phyloP scores from a whole-genome alignment of 2,113 vertebrate genomes.

The Paradisaea rubra region DNA sequence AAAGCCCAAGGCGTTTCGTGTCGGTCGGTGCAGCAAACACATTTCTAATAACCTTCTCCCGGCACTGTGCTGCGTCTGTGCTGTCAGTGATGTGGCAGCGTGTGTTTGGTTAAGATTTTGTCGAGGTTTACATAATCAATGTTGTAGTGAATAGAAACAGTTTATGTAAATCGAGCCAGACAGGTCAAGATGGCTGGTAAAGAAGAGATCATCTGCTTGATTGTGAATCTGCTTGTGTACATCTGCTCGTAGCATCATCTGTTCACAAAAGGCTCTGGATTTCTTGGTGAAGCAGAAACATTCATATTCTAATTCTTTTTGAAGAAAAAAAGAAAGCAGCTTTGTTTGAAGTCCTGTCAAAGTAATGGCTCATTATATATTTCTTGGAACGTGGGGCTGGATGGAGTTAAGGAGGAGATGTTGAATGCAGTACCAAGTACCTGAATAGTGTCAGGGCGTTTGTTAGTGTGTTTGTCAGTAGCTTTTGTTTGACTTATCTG shows the following conservation, averaged over 20 bases:
- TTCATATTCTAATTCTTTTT: neutral
- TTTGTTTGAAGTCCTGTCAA: neutral
- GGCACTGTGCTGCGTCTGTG: accelerated
- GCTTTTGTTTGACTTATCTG: neutral
- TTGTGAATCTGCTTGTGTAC: conserved; percentile 14
- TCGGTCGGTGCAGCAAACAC: neutral
- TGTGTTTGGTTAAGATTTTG: conserved; percentile 1
- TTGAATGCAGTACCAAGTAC: neutral
- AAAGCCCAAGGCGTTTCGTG: neutral
- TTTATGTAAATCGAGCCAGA: conserved; percentile 40
- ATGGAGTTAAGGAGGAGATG: neutral
- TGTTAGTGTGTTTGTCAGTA: neutral
- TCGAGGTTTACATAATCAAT: conserved; percentile 13
- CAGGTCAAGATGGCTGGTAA: conserved; percentile 24
- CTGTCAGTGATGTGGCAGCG: neutral
- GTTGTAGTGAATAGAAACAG: neutral
- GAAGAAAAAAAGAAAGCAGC: neutral
- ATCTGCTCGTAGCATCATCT: neutral
- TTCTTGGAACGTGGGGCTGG: neutral
- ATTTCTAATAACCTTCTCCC: neutral
- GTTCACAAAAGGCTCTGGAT: neutral
- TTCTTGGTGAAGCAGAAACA: neutral
- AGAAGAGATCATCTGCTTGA: conserved; percentile 31
- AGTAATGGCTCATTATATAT: neutral
- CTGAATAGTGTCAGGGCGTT: neutral